These are phyloP conservation scores for Chelonoidis abingdonii DNA, from an alignment of 2,113 vertebrate genomes.

Conservation along the genomic window DNA sequence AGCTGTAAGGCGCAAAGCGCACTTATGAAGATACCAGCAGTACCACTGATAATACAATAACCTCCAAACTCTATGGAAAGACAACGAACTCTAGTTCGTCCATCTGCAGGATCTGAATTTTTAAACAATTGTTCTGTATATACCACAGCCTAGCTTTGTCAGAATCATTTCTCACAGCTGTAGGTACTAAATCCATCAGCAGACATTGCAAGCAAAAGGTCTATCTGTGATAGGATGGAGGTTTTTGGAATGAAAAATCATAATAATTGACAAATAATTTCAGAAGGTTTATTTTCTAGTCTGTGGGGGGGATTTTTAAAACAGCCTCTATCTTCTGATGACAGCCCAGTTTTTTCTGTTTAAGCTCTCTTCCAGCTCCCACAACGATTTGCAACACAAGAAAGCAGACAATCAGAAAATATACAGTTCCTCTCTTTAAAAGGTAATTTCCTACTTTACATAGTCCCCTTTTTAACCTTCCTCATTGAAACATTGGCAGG, in stretches of 20 bases:
- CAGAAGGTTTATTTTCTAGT: not conserved
- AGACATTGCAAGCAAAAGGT: not conserved
- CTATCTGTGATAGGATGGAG: not conserved
- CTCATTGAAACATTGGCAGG: not conserved
- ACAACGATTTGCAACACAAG: not conserved
- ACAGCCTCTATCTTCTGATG: not conserved
- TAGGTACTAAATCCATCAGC: not conserved
- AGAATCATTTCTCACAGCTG: not conserved
- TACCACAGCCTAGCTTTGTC: not conserved
- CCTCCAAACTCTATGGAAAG: not conserved
- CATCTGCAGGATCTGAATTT: not conserved
- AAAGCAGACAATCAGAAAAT: not conserved
- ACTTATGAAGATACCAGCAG: not conserved
- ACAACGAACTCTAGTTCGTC: not conserved
- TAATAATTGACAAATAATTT: not conserved
- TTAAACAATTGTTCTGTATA: not conserved
- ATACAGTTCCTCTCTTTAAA: not conserved
- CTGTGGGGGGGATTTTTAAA: not conserved
- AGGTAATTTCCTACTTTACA: not conserved
- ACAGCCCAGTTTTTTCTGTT: not conserved
- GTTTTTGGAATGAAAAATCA: not conserved
- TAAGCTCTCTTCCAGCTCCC: not conserved
- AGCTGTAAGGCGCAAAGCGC: fast-evolving
- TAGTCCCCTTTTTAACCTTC: not conserved
- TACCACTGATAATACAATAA: not conserved